Percentiles rank a stretch among this genome's conserved stretches.
Evolutionary conservation across 2,888 invertebrate species (phyloP).

Genomic region (Andrena praecox): DNA sequence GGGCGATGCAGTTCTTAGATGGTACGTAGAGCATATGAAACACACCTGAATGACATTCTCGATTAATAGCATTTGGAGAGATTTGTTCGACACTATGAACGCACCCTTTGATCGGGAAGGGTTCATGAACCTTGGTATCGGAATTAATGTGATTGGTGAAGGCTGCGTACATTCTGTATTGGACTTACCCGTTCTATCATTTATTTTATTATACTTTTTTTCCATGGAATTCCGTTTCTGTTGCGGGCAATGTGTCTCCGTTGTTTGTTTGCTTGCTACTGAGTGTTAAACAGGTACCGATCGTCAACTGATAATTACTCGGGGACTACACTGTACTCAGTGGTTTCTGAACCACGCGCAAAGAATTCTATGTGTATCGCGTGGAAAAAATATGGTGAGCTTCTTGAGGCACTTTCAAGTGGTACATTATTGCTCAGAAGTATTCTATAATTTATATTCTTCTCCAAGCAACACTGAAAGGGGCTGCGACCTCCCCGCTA

Average conservation of each 20-base stretch:
- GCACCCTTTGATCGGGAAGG: conserved; percentile 51
- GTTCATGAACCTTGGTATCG: conserved; percentile 73
- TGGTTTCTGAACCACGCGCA: background rate
- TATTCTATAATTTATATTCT: no score
- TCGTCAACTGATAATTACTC: background rate
- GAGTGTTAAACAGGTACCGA: background rate
- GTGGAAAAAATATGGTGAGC: background rate
- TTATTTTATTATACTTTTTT: conserved; percentile 78
- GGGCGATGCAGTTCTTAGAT: conserved; percentile 84
- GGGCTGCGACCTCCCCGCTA: background rate
- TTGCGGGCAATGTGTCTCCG: conserved; percentile 62
- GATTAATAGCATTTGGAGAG: conserved; percentile 47
- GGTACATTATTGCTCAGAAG: no score
- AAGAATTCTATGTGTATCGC: background rate
- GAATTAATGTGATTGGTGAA: conserved; percentile 77
- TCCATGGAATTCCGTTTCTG: conserved; percentile 74
- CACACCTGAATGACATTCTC: conserved; percentile 34
- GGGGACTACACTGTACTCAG: background rate
- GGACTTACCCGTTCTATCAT: conserved; percentile 78
- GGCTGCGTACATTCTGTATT: conserved; percentile 74
- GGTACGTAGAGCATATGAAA: conserved; percentile 80
- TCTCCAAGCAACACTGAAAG: no score
- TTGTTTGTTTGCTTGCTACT: conserved; percentile 4
- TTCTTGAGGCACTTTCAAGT: background rate
- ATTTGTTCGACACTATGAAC: conserved; percentile 60